Conservation (phyloP, 1,140 invertebrate genomes). For the Nephila pilipes region DNA sequence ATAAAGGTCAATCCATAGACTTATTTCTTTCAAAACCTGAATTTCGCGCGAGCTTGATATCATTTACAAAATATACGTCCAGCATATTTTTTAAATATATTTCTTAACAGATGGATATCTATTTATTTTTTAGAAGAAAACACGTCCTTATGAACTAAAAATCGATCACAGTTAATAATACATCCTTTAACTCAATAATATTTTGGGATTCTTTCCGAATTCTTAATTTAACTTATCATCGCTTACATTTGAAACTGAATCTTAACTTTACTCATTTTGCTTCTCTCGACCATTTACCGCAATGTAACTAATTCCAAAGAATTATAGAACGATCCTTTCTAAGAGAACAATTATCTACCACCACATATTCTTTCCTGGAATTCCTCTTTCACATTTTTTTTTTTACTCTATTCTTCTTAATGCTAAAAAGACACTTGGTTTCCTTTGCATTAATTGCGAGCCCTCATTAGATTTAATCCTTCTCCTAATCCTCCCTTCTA, state of each 20-base stretch:
- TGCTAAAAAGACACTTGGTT: slow-evolving; percentile 41
- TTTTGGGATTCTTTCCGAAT: no score
- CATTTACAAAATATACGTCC: no score
- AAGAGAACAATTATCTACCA: slow-evolving; percentile 12
- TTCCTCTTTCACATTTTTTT: not conserved
- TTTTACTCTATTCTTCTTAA: not conserved
- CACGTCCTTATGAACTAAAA: no score
- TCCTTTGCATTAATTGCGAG: slow-evolving; percentile 41
- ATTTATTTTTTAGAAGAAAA: no score
- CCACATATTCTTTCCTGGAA: not conserved
- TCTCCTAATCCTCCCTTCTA: slow-evolving; percentile 5
- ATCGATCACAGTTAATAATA: no score
- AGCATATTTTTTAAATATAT: no score
- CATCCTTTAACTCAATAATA: no score
- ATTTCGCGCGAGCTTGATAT: no score
- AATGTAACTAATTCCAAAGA: not conserved
- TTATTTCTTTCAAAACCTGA: no score
- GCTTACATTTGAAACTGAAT: not conserved
- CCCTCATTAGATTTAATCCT: slow-evolving; percentile 52
- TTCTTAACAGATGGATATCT: no score
- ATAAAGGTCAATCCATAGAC: no score
- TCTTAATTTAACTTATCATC: no score
- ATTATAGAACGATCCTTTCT: not conserved
- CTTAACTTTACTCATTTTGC: not conserved
- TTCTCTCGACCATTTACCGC: not conserved